Base-by-base conservation (phyloP, 1,140 invertebrate genomes). In the Eubasilissa regina region DNA sequence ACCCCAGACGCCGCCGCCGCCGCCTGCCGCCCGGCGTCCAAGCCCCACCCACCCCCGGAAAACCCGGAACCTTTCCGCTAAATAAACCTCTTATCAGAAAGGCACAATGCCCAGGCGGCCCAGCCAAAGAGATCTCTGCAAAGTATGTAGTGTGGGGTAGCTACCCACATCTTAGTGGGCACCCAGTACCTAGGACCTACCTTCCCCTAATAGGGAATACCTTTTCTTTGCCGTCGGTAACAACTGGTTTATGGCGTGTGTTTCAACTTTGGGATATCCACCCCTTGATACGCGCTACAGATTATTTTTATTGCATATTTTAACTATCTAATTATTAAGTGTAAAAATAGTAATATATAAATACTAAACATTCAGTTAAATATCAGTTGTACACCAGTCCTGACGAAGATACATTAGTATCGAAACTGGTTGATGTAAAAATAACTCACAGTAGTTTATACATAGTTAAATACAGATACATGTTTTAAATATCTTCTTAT, bases 31-130 rank as follows among this genome's bases (percentile, higher is more conserved):
- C 21, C 53, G 48, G 45, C 55, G 13, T 25, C 48, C n/a, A 43
- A 17, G 12, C 17, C 68, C 53, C 15, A 3, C 35, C 15, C 11
- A 48, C 35, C 35, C 15, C 68, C 53, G 15, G 17, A n/a, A 75
- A 74, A 66, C 75, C 58, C 60, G 25, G 62, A 70, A 75, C 78
- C 78, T 82, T 82, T 82, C 81, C 81, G 81, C 81, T 82, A 82
- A 82, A 80, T 82, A 82, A 82, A 82, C 81, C 81, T 80, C 81
- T 82, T 82, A 82, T 82, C 81, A 78, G 81, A 75, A 75, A 75
- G 75, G 74, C 75, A 80, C 81, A 82, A 82, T 80, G 81, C 81
- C 81, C 80, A 81, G 80, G 76, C 80, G 75, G 75, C 25, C 25
- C 80, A 45, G 72, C 75, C 75, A 78, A 78, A 82, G 78, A 82